These are phyloP conservation scores for Andrena camellia DNA, from an alignment of 2,888 invertebrate genomes.

Conservation along the genomic window DNA sequence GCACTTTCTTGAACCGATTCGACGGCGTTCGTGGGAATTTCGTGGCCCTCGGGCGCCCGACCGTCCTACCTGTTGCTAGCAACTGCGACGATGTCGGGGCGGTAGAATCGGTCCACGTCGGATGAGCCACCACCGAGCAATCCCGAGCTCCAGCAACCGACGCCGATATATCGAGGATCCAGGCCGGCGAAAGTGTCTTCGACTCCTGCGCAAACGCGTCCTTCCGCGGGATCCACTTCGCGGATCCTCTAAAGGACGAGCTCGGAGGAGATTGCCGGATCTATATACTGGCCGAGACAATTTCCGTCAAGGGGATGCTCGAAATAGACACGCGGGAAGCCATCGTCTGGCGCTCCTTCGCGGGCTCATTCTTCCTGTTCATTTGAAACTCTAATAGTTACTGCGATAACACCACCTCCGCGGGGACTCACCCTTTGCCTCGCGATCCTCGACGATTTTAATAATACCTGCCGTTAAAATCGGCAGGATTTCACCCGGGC, in stretches of 20 bases:
- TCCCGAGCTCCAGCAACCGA: slow-evolving; percentile 59
- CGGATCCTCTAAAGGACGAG: slow-evolving; percentile 54
- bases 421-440: background rate
- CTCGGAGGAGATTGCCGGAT: slow-evolving; percentile 32
- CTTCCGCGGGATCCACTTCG: slow-evolving; percentile 58
- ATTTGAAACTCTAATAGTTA: background rate
- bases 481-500: background rate
- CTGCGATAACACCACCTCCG: background rate
- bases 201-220: slow-evolving; percentile 76
- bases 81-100: slow-evolving; percentile 24
- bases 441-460: background rate
- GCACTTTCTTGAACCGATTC: background rate
- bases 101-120: slow-evolving; percentile 48
- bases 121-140: slow-evolving; percentile 67
- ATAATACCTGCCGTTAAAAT: background rate
- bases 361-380: slow-evolving; percentile 3
- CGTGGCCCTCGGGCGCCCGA: slow-evolving; percentile 20
- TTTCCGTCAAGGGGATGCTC: slow-evolving; percentile 50
- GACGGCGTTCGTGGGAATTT: background rate
- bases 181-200: slow-evolving; percentile 54
- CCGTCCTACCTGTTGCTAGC: slow-evolving; percentile 71
- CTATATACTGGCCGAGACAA: slow-evolving; percentile 34
- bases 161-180: slow-evolving; percentile 66
- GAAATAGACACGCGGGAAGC: slow-evolving; percentile 25
- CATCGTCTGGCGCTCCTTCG: background rate